Conservation (phyloP, 2,888 invertebrate genomes). For the Drosophila merina region DNA sequence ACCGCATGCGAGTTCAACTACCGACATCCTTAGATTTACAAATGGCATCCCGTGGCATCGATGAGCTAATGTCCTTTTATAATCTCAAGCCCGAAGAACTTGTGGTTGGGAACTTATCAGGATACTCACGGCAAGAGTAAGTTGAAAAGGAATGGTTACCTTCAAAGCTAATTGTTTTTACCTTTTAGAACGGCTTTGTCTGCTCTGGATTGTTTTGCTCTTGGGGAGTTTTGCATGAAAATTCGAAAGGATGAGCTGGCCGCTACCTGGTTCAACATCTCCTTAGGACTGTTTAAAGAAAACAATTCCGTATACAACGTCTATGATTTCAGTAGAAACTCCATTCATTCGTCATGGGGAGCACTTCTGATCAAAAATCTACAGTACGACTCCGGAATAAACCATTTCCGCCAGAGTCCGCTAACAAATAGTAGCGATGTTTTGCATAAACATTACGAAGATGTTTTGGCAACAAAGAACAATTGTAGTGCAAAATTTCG, state of each 20-base stretch:
- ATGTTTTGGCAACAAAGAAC: neutral
- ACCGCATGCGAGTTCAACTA: conserved; percentile 12
- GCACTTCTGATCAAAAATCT: conserved; percentile 1
- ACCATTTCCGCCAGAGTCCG: neutral
- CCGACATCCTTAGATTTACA: conserved; percentile 39
- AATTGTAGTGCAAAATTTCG: conserved; percentile 11
- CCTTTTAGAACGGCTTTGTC: conserved; percentile 23
- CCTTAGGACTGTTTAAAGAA: conserved; percentile 10
- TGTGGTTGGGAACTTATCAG: conserved; percentile 29
- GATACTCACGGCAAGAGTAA: conserved; percentile 25
- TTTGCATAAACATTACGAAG: neutral
- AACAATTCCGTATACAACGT: neutral
- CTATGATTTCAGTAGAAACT: conserved; percentile 1
- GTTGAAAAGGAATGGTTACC: neutral
- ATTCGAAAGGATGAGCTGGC: conserved; percentile 10
- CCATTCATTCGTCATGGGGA: conserved; percentile 10
- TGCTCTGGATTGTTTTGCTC: conserved; percentile 34
- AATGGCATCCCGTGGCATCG: conserved; percentile 33
- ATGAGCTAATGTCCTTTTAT: conserved; percentile 30
- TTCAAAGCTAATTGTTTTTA: neutral
- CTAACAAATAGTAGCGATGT: too few species aligned
- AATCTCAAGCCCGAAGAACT: conserved; percentile 29
- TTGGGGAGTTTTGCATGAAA: conserved; percentile 35
- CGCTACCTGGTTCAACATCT: conserved; percentile 39
- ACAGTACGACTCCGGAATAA: neutral